Conservation (phyloP, 1,140 invertebrate species). For the Trachymyrmex septentrionalis region DNA sequence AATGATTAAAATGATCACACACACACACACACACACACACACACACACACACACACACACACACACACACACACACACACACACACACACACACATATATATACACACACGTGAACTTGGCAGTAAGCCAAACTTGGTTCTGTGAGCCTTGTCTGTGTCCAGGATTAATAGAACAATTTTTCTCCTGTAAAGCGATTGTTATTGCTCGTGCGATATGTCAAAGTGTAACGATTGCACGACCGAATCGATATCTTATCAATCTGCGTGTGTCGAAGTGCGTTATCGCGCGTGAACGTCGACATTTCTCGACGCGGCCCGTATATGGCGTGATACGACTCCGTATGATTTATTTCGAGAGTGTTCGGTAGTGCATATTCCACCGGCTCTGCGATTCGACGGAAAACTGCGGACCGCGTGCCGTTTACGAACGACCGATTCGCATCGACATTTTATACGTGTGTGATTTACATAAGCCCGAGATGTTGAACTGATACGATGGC, state of each 20-base stretch:
- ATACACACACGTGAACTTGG: background rate
- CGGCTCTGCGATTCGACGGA: slow-evolving; percentile 36
- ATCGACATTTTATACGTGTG: slow-evolving; percentile 62
- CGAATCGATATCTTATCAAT: slow-evolving; percentile 12
- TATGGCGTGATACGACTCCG: slow-evolving; percentile 14
- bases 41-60: too few relatives aligned
- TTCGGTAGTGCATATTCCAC: slow-evolving; percentile 13
- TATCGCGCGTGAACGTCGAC: slow-evolving; percentile 56
- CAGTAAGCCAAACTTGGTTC: background rate
- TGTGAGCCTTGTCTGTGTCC: background rate
- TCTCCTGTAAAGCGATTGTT: background rate
- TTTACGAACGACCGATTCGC: slow-evolving; percentile 42
- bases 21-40: too few relatives aligned
- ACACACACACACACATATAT: too few relatives aligned
- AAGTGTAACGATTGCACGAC: background rate
- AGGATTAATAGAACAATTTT: slow-evolving; percentile 29
- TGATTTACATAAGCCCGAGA: slow-evolving; percentile 58
- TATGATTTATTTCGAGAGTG: slow-evolving; percentile 41
- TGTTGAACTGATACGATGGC: slow-evolving; percentile 44
- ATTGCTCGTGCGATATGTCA: slow-evolving; percentile 15
- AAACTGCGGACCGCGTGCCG: slow-evolving; percentile 50
- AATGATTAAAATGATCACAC: background rate
- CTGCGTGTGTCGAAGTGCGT: slow-evolving; percentile 21
- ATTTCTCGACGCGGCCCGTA: background rate
- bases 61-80: too few relatives aligned